phyloP scores from a whole-genome alignment of 2,888 invertebrate genomes.

The Lutraria lutraria region DNA sequence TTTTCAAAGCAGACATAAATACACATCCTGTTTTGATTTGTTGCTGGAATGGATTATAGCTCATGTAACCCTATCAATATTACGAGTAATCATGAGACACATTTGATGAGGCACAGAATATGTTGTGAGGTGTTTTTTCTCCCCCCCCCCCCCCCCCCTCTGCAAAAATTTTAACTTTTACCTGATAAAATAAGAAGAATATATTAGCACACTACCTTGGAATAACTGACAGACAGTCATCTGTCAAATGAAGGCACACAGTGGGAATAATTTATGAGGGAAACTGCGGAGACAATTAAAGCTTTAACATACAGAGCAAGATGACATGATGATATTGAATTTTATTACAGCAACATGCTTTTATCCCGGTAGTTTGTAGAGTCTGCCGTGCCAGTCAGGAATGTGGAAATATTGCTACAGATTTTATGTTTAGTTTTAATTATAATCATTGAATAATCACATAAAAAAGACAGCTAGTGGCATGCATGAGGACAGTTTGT shows the following conservation, averaged over 20 bases:
- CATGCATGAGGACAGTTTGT: constrained; percentile 2
- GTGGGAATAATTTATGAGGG: constrained; percentile 11
- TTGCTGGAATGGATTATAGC: neutral
- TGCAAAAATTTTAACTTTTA: neutral
- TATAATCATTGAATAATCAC: constrained; percentile 5
- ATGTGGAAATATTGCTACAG: neutral
- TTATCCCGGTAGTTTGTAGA: neutral
- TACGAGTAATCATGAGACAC: neutral
- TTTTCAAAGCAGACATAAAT: neutral
- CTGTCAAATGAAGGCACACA: neutral
- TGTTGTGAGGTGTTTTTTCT: neutral
- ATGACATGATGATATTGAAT: constrained; percentile 8
- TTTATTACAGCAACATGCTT: constrained; percentile 10
- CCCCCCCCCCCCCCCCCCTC: too few species aligned
- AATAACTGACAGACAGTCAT: constrained; percentile 5
- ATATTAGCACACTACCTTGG: neutral
- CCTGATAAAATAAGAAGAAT: neutral
- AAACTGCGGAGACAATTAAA: neutral
- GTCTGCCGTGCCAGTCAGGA: neutral
- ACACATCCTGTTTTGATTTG: constrained; percentile 5
- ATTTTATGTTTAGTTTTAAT: neutral
- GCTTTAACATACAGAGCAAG: constrained; percentile 1
- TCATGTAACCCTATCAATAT: neutral
- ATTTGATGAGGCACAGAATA: neutral
- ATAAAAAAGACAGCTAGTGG: neutral